These are phyloP conservation scores for Stichodactyla mertensii DNA, from an alignment of 64 coral and sea anemone genomes.

Conservation along the genomic window DNA sequence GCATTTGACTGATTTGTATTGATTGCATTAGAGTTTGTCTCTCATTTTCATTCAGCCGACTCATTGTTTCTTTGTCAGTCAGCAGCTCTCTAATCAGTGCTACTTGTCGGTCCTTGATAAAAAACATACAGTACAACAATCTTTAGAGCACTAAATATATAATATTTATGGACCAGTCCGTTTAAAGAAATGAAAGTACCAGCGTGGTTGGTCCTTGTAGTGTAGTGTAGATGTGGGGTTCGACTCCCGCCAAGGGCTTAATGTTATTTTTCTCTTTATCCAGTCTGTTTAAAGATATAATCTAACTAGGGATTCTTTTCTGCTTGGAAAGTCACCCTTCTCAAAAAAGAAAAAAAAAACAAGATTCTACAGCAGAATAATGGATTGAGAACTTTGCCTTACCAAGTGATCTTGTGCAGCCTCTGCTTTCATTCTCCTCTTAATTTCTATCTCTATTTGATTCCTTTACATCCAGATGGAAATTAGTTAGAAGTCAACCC, in stretches of 20 bases:
- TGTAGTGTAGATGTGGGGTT: no score
- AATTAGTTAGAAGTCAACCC: not conserved
- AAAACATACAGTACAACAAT: not conserved
- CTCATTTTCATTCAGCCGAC: constrained; percentile 76
- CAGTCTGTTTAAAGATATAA: no score
- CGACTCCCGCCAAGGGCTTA: no score
- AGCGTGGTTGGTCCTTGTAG: no score
- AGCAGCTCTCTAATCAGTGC: constrained; percentile 84
- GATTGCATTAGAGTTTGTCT: constrained; percentile 75
- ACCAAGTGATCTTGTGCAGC: constrained; percentile 87
- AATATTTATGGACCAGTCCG: no score
- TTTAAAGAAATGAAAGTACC: no score
- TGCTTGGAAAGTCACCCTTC: no score
- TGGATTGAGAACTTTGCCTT: not conserved
- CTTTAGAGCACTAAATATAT: no score
- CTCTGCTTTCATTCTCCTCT: constrained; percentile 83
- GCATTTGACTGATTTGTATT: constrained; percentile 70
- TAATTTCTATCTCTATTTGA: constrained; percentile 90
- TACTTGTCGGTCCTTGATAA: constrained; percentile 76
- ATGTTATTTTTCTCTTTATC: no score
- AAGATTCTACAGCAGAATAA: no score
- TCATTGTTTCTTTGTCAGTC: constrained; percentile 81
- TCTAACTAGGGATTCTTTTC: no score
- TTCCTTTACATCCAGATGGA: constrained; percentile 27
- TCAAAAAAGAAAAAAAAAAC: no score